phyloP scores from a whole-genome alignment of 2,888 invertebrate genomes.

The Penaeus monodon region DNA sequence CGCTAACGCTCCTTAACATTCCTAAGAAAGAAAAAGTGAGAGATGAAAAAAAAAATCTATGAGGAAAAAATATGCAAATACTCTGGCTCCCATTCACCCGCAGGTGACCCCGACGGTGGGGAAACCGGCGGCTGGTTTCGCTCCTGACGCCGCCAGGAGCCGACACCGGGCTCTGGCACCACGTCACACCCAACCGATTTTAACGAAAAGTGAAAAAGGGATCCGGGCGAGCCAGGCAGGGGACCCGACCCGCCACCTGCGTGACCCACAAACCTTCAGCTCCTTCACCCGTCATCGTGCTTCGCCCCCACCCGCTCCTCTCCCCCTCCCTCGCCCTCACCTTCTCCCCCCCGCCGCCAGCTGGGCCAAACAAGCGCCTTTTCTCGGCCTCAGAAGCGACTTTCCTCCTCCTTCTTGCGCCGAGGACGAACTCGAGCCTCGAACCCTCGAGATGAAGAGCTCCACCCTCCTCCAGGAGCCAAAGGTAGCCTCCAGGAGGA shows the following conservation, averaged over 20 bases:
- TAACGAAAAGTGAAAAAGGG: too few relatives aligned
- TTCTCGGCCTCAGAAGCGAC: not conserved
- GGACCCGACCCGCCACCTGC: constrained; percentile 5
- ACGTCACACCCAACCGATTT: too few relatives aligned
- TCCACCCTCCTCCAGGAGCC: not conserved
- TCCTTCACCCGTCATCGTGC: not conserved
- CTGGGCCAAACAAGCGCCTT: not conserved
- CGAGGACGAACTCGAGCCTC: not conserved
- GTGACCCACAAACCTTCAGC: constrained; percentile 27
- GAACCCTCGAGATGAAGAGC: not conserved
- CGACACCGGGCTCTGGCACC: too few relatives aligned
- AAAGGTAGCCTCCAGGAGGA: not conserved
- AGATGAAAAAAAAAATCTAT: too few relatives aligned
- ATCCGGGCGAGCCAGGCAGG: not conserved
- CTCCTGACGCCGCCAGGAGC: too few relatives aligned
- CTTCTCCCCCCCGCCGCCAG: not conserved
- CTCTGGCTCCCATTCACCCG: too few relatives aligned
- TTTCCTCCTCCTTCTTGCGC: not conserved
- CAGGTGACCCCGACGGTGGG: too few relatives aligned
- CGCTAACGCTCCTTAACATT: too few relatives aligned
- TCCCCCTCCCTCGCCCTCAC: not conserved
- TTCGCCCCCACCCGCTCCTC: not conserved
- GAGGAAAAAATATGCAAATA: too few relatives aligned
- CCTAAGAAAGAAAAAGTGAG: too few relatives aligned
- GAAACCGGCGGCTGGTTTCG: too few relatives aligned